These are phyloP conservation scores for Dryas iulia DNA, from an alignment of 1,140 invertebrate species.

Conservation along the genomic window DNA sequence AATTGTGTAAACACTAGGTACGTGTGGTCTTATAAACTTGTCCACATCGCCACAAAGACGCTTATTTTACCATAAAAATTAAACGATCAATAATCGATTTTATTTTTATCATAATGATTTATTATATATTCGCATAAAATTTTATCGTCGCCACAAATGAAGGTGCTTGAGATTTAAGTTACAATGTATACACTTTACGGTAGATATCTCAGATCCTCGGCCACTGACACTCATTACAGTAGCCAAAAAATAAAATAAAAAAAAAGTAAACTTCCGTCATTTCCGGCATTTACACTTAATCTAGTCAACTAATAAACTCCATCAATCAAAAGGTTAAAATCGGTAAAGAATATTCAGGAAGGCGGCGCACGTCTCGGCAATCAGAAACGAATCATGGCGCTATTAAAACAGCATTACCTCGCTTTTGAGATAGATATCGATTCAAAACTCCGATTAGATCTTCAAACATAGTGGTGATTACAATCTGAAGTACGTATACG, in stretches of 20 bases:
- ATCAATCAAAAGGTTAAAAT: constrained; percentile 51
- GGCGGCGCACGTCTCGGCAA: constrained; percentile 47
- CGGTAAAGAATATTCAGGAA: constrained; percentile 31
- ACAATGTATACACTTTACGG: background rate
- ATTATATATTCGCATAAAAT: constrained; percentile 2
- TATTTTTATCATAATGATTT: constrained; percentile 1
- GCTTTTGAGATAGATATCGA: constrained; percentile 56
- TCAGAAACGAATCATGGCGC: constrained; percentile 61
- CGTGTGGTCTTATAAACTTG: constrained; percentile 3
- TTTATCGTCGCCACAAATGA: background rate
- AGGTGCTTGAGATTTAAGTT: background rate
- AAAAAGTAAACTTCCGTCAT: constrained; percentile 15
- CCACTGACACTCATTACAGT: background rate
- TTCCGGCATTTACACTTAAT: constrained; percentile 21
- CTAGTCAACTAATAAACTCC: constrained; percentile 31
- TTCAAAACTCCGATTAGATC: constrained; percentile 55
- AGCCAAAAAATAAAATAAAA: constrained; percentile 4
- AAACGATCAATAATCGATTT: constrained; percentile 5
- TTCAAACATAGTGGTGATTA: constrained; percentile 23
- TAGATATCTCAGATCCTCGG: background rate
- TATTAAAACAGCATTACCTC: constrained; percentile 64
- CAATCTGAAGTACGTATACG: constrained; percentile 22
- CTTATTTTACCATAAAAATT: background rate
- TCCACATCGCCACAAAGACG: background rate
- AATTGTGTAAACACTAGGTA: constrained; percentile 22